Percentiles rank a stretch among this genome's conserved stretches.
These are phyloP conservation scores for Nephrotoma appendiculata DNA, from an alignment of 2,888 invertebrate genomes.

Conservation along the genomic window DNA sequence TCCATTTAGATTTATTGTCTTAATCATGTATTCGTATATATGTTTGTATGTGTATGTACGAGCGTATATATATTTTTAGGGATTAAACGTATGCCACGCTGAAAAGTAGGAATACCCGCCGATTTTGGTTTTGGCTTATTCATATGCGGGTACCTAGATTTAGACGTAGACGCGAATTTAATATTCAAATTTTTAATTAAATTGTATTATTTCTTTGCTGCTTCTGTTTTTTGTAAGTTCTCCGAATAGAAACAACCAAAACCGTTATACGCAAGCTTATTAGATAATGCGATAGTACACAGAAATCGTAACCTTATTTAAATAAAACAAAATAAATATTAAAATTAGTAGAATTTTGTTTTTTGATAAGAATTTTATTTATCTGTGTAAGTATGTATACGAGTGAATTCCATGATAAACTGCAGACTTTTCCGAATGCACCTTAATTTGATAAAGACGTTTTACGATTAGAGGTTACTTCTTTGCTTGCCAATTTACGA, in stretches of 20 bases:
- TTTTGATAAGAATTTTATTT: background rate
- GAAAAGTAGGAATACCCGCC: background rate
- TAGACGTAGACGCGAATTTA: background rate
- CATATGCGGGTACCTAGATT: too few species aligned
- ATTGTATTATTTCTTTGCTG: background rate
- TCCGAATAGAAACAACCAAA: background rate
- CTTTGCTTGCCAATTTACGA: too few species aligned
- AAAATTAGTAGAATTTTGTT: background rate
- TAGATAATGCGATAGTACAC: background rate
- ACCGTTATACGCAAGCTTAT: background rate
- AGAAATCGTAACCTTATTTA: background rate
- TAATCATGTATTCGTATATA: constrained; percentile 28
- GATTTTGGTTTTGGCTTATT: background rate
- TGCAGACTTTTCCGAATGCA: background rate
- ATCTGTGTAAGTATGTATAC: background rate
- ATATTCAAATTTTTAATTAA: background rate
- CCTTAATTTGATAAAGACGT: background rate
- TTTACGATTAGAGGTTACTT: too few species aligned
- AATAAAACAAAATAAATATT: background rate
- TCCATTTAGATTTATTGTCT: constrained; percentile 43
- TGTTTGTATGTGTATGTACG: constrained; percentile 22
- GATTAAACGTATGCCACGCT: constrained; percentile 35
- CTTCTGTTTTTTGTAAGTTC: background rate
- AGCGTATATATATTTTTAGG: constrained; percentile 16
- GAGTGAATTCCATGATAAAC: background rate